phyloP scores from a whole-genome alignment of 2,113 vertebrate species.

The Grallaria varia region DNA sequence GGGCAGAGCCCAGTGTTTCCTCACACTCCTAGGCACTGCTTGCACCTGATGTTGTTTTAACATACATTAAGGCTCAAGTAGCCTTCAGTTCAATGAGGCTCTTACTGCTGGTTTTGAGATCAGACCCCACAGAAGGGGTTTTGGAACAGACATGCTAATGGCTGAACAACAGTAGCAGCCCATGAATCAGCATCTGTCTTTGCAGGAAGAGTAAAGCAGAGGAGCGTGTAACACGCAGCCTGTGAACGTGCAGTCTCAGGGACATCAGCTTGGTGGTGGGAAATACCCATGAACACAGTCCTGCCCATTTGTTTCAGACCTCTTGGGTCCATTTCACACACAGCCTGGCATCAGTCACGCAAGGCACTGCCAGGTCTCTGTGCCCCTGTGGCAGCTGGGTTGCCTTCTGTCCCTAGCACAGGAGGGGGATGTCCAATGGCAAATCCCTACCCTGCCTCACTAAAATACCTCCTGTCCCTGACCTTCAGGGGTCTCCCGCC shows the following conservation, averaged over 20 bases:
- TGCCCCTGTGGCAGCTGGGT: not conserved
- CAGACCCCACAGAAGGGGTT: not conserved
- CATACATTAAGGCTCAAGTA: not conserved
- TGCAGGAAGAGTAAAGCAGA: not conserved
- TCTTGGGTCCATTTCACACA: not conserved
- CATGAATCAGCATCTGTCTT: not conserved
- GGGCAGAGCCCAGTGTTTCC: not conserved
- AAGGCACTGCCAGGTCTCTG: not conserved
- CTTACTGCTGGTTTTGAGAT: not conserved
- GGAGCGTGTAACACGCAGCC: not conserved
- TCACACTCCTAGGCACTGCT: not conserved
- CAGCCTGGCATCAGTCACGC: not conserved
- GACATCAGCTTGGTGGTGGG: not conserved
- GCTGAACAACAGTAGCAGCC: not conserved
- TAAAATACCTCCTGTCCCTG: not conserved
- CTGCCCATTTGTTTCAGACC: not conserved
- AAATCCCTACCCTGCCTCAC: not conserved
- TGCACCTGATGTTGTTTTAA: not conserved
- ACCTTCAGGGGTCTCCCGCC: not conserved
- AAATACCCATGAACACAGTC: not conserved
- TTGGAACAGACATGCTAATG: not conserved
- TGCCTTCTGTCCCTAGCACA: not conserved
- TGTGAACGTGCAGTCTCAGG: not conserved
- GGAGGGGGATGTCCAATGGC: accelerated
- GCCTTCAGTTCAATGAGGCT: not conserved